Evolutionary conservation across 2,888 invertebrate species (phyloP).

Genomic region (Drosophila cyrtoloma): DNA sequence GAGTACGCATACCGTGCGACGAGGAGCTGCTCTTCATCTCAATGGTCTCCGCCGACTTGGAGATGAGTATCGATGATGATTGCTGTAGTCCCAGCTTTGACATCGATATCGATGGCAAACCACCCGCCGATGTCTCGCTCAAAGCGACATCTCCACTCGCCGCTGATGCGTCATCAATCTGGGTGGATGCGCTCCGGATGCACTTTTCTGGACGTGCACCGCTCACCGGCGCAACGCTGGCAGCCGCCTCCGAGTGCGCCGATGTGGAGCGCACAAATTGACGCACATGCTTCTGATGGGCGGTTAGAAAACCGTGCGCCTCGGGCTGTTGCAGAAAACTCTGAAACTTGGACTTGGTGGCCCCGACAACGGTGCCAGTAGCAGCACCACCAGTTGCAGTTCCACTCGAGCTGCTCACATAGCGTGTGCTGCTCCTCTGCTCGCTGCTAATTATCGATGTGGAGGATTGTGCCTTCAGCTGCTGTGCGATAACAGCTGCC

Average conservation of each 20-base stretch:
- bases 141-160: slow-evolving; percentile 41
- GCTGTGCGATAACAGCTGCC: slow-evolving; percentile 85
- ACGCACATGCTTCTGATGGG: slow-evolving; percentile 85
- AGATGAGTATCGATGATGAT: slow-evolving; percentile 84
- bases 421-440: slow-evolving; percentile 73
- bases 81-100: slow-evolving; percentile 83
- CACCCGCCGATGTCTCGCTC: slow-evolving; percentile 33
- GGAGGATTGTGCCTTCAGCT: slow-evolving; percentile 84
- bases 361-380: not conserved
- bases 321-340: slow-evolving; percentile 85
- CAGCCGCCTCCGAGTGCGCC: slow-evolving; percentile 84
- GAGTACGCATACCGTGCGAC: slow-evolving; percentile 84
- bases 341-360: slow-evolving; percentile 83
- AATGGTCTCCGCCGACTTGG: slow-evolving; percentile 85
- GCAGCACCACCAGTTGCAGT: slow-evolving; percentile 2
- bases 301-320: slow-evolving; percentile 82
- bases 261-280: slow-evolving; percentile 85
- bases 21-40: slow-evolving; percentile 83
- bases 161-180: slow-evolving; percentile 82
- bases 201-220: slow-evolving; percentile 82
- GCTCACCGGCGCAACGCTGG: slow-evolving; percentile 57
- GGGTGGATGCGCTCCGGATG: slow-evolving; percentile 84
- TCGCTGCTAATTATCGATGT: slow-evolving; percentile 83
- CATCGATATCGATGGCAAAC: slow-evolving; percentile 62
- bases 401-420: slow-evolving; percentile 60